Conservation (phyloP, 2,888 invertebrate genomes). For the Eristalinus sepulchralis region DNA sequence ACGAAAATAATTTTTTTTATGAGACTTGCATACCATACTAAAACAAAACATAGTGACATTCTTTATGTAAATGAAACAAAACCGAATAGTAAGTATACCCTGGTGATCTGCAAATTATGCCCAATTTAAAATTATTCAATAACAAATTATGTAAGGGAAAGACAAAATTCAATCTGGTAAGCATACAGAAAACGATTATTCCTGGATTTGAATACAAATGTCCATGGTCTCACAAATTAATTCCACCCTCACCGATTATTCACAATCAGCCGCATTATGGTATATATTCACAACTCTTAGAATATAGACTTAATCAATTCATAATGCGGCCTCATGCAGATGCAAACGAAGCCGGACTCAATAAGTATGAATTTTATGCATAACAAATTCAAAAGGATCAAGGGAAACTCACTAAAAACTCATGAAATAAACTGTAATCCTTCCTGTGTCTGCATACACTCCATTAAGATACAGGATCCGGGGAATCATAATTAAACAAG, state of each 20-base stretch:
- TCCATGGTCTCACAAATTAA: too few relatives aligned
- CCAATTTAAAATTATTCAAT: too few relatives aligned
- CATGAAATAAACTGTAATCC: neutral
- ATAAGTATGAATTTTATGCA: neutral
- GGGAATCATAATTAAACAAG: neutral
- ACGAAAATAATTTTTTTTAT: too few relatives aligned
- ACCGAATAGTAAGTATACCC: too few relatives aligned
- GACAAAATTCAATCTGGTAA: neutral
- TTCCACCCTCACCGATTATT: neutral
- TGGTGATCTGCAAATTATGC: too few relatives aligned
- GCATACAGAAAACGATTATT: neutral
- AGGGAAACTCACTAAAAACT: neutral
- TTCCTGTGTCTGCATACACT: neutral
- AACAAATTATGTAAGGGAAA: too few relatives aligned
- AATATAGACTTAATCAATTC: too few relatives aligned
- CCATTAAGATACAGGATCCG: neutral
- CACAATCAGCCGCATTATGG: neutral
- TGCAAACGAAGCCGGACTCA: neutral
- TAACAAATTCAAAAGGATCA: neutral
- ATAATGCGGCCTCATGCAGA: too few relatives aligned
- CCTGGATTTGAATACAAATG: neutral
- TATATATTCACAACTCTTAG: neutral
- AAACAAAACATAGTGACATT: too few relatives aligned
- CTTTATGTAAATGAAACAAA: too few relatives aligned
- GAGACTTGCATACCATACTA: too few relatives aligned